Percentiles rank a stretch among this genome's conserved stretches.
Conservation (phyloP, 2,888 invertebrate genomes). For the Campaea margaritaria region DNA sequence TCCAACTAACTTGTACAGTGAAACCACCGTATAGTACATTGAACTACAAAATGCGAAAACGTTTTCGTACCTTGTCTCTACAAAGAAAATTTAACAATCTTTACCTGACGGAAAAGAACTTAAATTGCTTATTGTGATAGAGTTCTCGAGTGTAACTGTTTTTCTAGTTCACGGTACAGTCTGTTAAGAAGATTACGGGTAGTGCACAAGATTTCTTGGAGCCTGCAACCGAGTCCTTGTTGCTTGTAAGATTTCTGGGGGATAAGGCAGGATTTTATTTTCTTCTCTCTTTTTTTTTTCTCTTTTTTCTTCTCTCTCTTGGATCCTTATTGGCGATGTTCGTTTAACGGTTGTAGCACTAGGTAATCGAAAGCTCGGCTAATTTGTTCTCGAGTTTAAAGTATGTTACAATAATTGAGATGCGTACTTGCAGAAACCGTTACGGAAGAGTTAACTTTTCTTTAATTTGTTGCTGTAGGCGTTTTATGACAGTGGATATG, state of each 20-base stretch:
- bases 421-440: too few species aligned
- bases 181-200: slow-evolving; percentile 66
- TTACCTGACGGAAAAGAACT: not conserved
- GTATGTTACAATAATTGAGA: not conserved
- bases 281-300: slow-evolving; percentile 50
- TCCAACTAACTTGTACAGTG: slow-evolving; percentile 15
- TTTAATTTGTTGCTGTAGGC: too few species aligned
- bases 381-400: not conserved
- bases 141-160: slow-evolving; percentile 16
- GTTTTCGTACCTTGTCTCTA: slow-evolving; percentile 12
- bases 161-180: slow-evolving; percentile 49
- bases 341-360: slow-evolving; percentile 20
- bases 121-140: slow-evolving; percentile 12
- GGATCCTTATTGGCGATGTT: slow-evolving; percentile 41
- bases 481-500: too few species aligned
- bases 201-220: slow-evolving; percentile 57
- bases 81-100: not conserved
- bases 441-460: too few species aligned
- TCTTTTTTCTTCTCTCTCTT: slow-evolving; percentile 49
- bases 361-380: slow-evolving; percentile 1
- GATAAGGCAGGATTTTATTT: slow-evolving; percentile 52
- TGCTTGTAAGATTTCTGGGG: slow-evolving; percentile 63
- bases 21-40: slow-evolving; percentile 12
- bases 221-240: slow-evolving; percentile 59
- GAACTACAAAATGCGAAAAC: not conserved